phyloP scores from a whole-genome alignment of 2,113 vertebrate genomes.

The human (Homo sapiens) region GRCh38 chr3:67213001-67213500 shows the following conservation, averaged over 20 bases:
- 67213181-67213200: constrained; percentile 76
- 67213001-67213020: background rate
- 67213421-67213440: background rate
- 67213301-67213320: background rate
- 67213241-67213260: constrained; percentile 68
- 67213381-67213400: background rate
- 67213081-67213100: constrained; percentile 84
- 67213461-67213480: background rate
- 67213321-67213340: background rate
- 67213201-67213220: constrained; percentile 52
- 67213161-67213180: constrained; percentile 82
- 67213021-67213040: constrained; percentile 73
- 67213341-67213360: background rate
- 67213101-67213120: constrained; percentile 89
- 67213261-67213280: constrained; percentile 45
- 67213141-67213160: constrained; percentile 83
- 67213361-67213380: background rate
- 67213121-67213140: constrained; percentile 93
- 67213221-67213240: constrained; percentile 71
- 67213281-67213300: background rate
- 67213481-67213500: background rate
- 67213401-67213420: background rate
- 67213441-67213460: background rate
- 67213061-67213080: constrained; percentile 83
- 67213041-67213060: constrained; percentile 76